Base-by-base conservation (phyloP, 37 sponge, comb jelly and placozoan genomes). In the Amphimedon queenslandica region DNA sequence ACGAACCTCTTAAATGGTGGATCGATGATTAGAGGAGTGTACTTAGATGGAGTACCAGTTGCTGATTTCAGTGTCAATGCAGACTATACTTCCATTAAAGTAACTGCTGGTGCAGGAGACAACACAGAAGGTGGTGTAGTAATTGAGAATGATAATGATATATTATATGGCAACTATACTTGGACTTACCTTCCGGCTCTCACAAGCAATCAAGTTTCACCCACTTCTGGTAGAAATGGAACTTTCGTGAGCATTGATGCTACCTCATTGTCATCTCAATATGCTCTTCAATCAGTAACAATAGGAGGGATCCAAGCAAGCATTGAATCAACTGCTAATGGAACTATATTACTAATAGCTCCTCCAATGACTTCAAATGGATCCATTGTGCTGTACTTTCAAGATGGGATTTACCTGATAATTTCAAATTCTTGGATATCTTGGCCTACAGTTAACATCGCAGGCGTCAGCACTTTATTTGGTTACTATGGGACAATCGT, bases 131-230 rank as follows among this genome's bases (percentile, higher is more conserved):
- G 79, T 27, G 29, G 57, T 6, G 39, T 85, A 2, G 30, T 51
- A 2, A 67, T 85, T 24, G 75, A 85, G 67, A 29, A 53, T 1
- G 64, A 21, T 20, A 55, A 67, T 35, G 75, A 75, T 8, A 41
- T 20, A 18, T 25, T 74, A 1, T 37, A 36, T 40, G 86, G 86
- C 30, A 20, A 70, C 18, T 37, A 77, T 71, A 73, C 57, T 18
- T 91, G 92, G 92, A 74, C 63, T 0, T 91, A 91, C 55, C 55
- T 72, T 30, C 77, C 84, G 23, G 37, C 25, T 2, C 34, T 87
- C 3, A 64, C 47, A 16, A 42, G 56, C 1, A 21, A 31, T 35
- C 39, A 63, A 35, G 80, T 91, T 5, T 63, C 42, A 23, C 92
- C 92, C 0, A 41, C 23, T 4, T 63, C 74, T 1, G 92, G 92